phyloP scores from a whole-genome alignment of 2,888 invertebrate genomes.

The Tiliacea citrago region DNA sequence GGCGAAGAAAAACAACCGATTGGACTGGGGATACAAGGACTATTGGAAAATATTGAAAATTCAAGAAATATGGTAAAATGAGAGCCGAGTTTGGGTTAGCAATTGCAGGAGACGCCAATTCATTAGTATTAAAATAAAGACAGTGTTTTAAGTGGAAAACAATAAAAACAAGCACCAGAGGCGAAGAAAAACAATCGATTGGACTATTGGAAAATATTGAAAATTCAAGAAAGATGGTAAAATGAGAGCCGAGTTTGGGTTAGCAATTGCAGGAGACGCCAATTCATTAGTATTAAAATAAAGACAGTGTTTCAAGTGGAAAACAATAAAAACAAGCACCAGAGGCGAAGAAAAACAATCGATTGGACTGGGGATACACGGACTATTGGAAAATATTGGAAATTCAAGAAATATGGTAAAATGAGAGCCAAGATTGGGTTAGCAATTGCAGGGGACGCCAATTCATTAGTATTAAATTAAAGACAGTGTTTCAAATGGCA shows the following conservation, averaged over 20 bases:
- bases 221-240: constrained; percentile 6
- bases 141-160: neutral
- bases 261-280: neutral
- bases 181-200: constrained; percentile 22
- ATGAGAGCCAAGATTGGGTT: neutral
- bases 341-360: constrained; percentile 23
- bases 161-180: constrained; percentile 17
- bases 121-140: neutral
- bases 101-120: neutral
- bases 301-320: neutral
- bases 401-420: neutral
- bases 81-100: neutral
- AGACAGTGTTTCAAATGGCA: neutral
- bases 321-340: constrained; percentile 23
- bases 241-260: neutral
- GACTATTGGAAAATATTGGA: constrained; percentile 28
- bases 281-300: neutral
- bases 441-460: neutral
- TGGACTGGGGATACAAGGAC: neutral
- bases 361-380: neutral
- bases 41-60: constrained; percentile 30
- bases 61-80: neutral
- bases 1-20: constrained; percentile 21
- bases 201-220: constrained; percentile 24
- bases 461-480: neutral